These are phyloP conservation scores for Aegithalos caudatus DNA, from an alignment of 2,113 vertebrate genomes.

Conservation along the genomic window DNA sequence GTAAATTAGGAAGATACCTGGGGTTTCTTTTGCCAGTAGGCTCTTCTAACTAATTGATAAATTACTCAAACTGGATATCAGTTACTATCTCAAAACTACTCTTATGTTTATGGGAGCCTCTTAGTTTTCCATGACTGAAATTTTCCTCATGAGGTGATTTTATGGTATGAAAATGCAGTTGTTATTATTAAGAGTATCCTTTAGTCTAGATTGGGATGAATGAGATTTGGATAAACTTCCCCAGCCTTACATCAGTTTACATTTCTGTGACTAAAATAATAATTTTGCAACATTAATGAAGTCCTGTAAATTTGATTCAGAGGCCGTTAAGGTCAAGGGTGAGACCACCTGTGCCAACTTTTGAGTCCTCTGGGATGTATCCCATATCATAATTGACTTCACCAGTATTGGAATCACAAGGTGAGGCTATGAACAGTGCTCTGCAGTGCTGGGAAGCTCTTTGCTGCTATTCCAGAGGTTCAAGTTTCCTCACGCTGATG, in stretches of 20 bases:
- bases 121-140: neutral
- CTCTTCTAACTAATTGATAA: neutral
- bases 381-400: neutral
- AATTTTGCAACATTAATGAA: neutral
- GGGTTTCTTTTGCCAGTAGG: neutral
- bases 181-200: neutral
- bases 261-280: neutral
- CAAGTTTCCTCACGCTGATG: conserved; percentile 37
- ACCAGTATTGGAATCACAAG: neutral
- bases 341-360: neutral
- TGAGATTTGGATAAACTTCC: neutral
- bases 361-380: neutral
- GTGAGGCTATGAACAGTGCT: neutral
- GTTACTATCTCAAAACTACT: neutral
- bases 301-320: neutral
- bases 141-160: neutral
- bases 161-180: neutral
- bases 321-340: neutral
- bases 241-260: neutral
- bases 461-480: conserved; percentile 10
- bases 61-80: neutral
- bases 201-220: neutral
- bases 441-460: neutral
- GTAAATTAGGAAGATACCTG: neutral
- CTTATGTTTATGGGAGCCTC: neutral